Percentiles rank a stretch among this genome's conserved stretches.
phyloP scores from a whole-genome alignment of 2,888 invertebrate genomes.

The Galerucella pusilla region DNA sequence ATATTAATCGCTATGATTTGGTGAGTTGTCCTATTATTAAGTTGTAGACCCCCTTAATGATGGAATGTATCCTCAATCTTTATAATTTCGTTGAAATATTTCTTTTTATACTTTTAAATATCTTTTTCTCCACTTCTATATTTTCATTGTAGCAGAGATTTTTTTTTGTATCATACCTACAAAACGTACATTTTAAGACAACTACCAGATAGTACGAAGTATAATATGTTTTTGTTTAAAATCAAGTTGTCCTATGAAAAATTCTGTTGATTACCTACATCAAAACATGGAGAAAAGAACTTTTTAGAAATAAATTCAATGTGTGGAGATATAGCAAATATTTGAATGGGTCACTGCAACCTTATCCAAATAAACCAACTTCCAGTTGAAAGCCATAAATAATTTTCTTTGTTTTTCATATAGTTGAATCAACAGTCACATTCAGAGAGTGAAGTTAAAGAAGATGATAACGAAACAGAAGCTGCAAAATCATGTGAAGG shows the following conservation, averaged over 20 bases:
- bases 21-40: slow-evolving; percentile 64
- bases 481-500: slow-evolving; percentile 69
- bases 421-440: slow-evolving; percentile 75
- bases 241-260: too few species aligned
- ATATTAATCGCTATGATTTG: slow-evolving; percentile 78
- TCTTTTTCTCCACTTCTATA: too few species aligned
- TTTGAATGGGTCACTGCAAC: too few species aligned
- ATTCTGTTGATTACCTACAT: too few species aligned
- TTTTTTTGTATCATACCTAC: too few species aligned
- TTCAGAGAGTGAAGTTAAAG: slow-evolving; percentile 77
- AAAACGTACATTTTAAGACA: too few species aligned
- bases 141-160: too few species aligned
- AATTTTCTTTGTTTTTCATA: slow-evolving; percentile 36
- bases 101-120: background rate
- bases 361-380: background rate
- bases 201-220: too few species aligned
- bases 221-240: too few species aligned
- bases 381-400: background rate
- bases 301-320: too few species aligned
- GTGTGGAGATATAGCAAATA: too few species aligned
- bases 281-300: too few species aligned
- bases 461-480: slow-evolving; percentile 75
- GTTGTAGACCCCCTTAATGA: background rate
- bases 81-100: background rate
- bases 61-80: background rate